phyloP scores from a whole-genome alignment of 2,888 invertebrate genomes.

The Gastrophysa polygoni region DNA sequence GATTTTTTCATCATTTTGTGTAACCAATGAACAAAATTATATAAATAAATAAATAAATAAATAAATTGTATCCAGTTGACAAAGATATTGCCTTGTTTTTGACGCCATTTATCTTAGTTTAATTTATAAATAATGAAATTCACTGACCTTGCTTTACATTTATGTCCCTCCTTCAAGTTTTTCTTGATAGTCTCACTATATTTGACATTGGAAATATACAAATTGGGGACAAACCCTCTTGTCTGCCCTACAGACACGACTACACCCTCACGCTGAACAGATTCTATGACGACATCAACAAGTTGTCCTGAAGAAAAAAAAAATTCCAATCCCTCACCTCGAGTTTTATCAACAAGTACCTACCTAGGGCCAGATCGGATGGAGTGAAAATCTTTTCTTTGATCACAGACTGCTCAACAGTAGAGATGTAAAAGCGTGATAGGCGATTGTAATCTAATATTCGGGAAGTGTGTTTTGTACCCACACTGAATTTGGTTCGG shows the following conservation, averaged over 20 bases:
- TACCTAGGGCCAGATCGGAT: constrained; percentile 54
- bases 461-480: constrained; percentile 60
- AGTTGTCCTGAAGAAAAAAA: constrained; percentile 57
- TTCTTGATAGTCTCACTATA: constrained; percentile 56
- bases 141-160: constrained; percentile 63
- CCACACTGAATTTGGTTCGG: constrained; percentile 60
- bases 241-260: constrained; percentile 62
- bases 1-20: no score
- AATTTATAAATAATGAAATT: no score
- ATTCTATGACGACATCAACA: constrained; percentile 62
- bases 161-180: constrained; percentile 64
- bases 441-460: constrained; percentile 70
- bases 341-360: no score
- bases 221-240: constrained; percentile 64
- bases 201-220: constrained; percentile 63
- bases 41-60: no score
- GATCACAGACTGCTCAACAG: constrained; percentile 65
- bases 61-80: no score
- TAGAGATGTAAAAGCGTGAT: constrained; percentile 71
- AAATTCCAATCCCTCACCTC: no score
- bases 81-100: no score
- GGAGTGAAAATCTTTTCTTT: constrained; percentile 64
- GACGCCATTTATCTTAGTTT: no score
- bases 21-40: no score
- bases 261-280: constrained; percentile 60